Evolutionary conservation across 2,888 invertebrate species (phyloP).

Genomic region (Zygogramma bicolorata): DNA sequence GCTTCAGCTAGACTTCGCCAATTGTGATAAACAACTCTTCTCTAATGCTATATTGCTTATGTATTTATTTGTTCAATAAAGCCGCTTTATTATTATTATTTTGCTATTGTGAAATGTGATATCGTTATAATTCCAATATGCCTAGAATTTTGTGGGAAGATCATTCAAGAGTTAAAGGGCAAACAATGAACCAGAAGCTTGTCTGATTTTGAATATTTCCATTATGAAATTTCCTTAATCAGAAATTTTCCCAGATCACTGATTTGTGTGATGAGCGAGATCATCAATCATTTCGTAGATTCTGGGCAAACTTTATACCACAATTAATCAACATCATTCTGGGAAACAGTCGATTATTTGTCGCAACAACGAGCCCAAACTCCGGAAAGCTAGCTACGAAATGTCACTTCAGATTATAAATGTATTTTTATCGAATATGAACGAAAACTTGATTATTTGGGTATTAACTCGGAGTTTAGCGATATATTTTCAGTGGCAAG

Average conservation of each 20-base stretch:
- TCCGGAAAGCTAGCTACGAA: constrained; percentile 14
- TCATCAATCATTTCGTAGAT: constrained; percentile 60
- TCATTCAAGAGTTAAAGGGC: no score
- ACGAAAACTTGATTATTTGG: not conserved
- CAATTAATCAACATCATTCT: constrained; percentile 47
- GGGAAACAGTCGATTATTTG: constrained; percentile 47
- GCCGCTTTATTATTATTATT: no score
- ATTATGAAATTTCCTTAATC: constrained; percentile 31
- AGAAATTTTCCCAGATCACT: constrained; percentile 60
- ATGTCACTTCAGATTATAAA: constrained; percentile 14
- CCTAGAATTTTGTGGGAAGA: no score
- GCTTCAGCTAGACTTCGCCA: no score
- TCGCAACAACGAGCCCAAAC: constrained; percentile 31
- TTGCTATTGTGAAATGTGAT: no score
- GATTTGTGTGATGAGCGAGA: constrained; percentile 62
- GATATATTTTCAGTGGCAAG: not conserved
- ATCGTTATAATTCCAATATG: no score
- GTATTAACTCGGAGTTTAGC: not conserved
- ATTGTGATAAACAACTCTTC: no score
- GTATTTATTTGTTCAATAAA: no score
- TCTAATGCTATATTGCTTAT: no score
- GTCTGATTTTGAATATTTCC: not conserved
- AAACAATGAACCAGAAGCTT: no score
- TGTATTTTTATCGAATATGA: constrained; percentile 10
- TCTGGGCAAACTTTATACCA: constrained; percentile 34